Evolutionary conservation across 1,140 invertebrate species (phyloP).

Genomic region (Lithobius niger): DNA sequence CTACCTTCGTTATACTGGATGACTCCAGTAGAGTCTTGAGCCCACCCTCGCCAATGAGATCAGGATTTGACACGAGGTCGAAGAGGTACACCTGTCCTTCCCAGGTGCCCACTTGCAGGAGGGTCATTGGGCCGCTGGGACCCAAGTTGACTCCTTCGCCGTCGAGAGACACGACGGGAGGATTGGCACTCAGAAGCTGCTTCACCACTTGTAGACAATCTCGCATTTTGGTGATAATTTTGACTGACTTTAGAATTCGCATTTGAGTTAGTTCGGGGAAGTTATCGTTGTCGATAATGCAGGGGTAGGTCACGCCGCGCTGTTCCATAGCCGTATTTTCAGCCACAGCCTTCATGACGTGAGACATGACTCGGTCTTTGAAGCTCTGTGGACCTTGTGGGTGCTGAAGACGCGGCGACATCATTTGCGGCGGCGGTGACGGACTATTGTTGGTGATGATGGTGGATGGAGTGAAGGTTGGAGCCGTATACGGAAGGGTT

Average conservation of each 20-base stretch:
- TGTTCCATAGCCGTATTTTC: slow-evolving; percentile 77
- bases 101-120: slow-evolving; percentile 71
- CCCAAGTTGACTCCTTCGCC: slow-evolving; percentile 85
- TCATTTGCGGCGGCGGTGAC: not conserved
- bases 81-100: slow-evolving; percentile 54
- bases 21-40: slow-evolving; percentile 67
- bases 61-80: slow-evolving; percentile 73
- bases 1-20: slow-evolving; percentile 65
- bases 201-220: slow-evolving; percentile 2
- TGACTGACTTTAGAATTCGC: slow-evolving; percentile 7
- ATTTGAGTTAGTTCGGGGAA: not conserved
- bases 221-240: slow-evolving; percentile 22
- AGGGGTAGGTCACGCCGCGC: slow-evolving; percentile 16
- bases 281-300: not conserved
- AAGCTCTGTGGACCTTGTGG: slow-evolving; percentile 46
- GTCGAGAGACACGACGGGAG: slow-evolving; percentile 53
- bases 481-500: slow-evolving; percentile 14
- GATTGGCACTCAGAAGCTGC: not conserved
- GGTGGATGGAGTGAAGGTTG: slow-evolving; percentile 10
- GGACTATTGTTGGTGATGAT: slow-evolving; percentile 4
- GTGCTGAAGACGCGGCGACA: not conserved
- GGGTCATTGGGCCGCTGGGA: slow-evolving; percentile 50
- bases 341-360: slow-evolving; percentile 74
- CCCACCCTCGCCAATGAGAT: slow-evolving; percentile 58
- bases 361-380: slow-evolving; percentile 71